phyloP scores from a whole-genome alignment of 2,888 invertebrate genomes.

The Drosophila nigricruria region DNA sequence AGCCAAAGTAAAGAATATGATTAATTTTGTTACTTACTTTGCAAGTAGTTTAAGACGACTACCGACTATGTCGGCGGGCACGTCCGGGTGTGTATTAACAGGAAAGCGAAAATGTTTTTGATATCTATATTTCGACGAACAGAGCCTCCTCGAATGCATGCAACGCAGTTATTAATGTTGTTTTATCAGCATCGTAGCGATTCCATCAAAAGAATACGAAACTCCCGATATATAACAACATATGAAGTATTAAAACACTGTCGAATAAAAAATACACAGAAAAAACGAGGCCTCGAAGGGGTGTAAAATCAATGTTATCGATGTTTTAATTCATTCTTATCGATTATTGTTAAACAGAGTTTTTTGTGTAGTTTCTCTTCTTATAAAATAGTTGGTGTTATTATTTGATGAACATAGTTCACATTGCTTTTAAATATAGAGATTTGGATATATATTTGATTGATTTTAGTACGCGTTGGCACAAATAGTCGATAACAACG shows the following conservation, averaged over 20 bases:
- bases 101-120: constrained; percentile 15
- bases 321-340: constrained; percentile 23
- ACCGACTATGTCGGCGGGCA: constrained; percentile 46
- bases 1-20: neutral
- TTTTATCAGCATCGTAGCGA: constrained; percentile 31
- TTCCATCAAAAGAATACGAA: constrained; percentile 14
- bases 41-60: constrained; percentile 21
- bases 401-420: neutral
- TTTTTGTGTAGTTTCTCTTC: neutral
- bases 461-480: neutral
- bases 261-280: constrained; percentile 63
- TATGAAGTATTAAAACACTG: constrained; percentile 45
- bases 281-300: constrained; percentile 69
- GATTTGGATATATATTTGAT: neutral
- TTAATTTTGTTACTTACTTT: constrained; percentile 35
- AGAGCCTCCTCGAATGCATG: neutral
- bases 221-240: constrained; percentile 37
- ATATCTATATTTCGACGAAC: constrained; percentile 12
- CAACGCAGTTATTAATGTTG: constrained; percentile 6
- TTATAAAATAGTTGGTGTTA: neutral
- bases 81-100: constrained; percentile 28
- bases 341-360: constrained; percentile 4
- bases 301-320: constrained; percentile 47
- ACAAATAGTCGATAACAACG: constrained; percentile 9
- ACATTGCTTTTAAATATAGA: too few species aligned